Percentiles rank a stretch among this genome's conserved stretches.
phyloP scores from a whole-genome alignment of 2,113 vertebrate genomes.

The Phrynocephalus versicolor region DNA sequence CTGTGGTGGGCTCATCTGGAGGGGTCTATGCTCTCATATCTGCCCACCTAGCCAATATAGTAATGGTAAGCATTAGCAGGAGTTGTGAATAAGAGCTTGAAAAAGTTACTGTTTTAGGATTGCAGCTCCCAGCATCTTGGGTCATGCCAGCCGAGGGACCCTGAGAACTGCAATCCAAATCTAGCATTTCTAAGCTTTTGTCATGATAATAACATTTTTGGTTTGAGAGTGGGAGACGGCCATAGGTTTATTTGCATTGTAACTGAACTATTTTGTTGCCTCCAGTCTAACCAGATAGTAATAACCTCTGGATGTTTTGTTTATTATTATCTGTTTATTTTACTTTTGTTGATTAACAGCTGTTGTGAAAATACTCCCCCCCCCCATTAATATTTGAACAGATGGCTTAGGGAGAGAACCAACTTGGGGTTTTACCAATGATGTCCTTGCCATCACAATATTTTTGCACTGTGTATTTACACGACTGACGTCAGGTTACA shows the following conservation, averaged over 20 bases:
- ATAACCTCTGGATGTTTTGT: background rate
- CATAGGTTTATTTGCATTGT: background rate
- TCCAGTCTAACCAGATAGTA: background rate
- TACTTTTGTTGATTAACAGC: background rate
- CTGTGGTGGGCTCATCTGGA: conserved; percentile 93
- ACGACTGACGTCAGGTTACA: no score
- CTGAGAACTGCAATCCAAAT: background rate
- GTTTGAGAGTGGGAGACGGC: background rate
- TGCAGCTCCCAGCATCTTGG: background rate
- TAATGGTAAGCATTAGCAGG: conserved; percentile 85
- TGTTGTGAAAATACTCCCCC: background rate
- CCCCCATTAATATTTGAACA: no score
- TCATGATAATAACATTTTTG: background rate
- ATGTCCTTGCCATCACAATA: no score
- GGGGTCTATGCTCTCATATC: conserved; percentile 96
- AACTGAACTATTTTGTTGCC: background rate
- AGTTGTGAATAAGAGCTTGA: background rate
- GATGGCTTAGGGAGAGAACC: no score
- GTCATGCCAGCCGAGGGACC: no score
- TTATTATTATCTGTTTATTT: background rate
- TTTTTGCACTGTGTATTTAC: no score
- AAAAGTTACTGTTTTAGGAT: background rate
- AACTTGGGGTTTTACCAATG: no score
- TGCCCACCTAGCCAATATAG: conserved; percentile 95
- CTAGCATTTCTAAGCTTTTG: background rate